These are phyloP conservation scores for Rhegmatorhina hoffmannsi DNA, from an alignment of 2,113 vertebrate species.

Conservation along the genomic window DNA sequence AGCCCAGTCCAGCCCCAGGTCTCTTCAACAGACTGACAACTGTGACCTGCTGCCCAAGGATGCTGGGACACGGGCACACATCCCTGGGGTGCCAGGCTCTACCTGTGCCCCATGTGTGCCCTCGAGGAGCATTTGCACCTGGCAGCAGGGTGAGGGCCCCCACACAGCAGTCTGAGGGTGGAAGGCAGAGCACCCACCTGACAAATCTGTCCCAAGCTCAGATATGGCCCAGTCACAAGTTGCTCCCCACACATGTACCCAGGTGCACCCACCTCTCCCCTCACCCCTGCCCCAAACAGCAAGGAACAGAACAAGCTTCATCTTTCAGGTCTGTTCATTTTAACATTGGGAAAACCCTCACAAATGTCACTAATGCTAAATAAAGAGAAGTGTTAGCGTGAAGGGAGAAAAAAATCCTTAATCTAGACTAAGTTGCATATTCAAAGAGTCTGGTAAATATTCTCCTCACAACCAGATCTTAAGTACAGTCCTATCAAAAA, in stretches of 20 bases:
- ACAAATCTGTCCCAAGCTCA: not conserved
- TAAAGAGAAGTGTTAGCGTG: conserved; percentile 70
- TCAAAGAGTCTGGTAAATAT: conserved; percentile 76
- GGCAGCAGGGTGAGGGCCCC: not conserved
- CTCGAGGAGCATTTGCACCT: not conserved
- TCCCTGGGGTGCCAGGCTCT: not conserved
- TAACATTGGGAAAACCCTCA: conserved; percentile 64
- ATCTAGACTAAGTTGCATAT: conserved; percentile 82
- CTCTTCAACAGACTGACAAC: not conserved
- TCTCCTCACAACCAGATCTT: conserved; percentile 70
- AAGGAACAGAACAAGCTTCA: conserved; percentile 49
- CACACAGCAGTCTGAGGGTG: fast-evolving
- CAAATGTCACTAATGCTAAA: conserved; percentile 74
- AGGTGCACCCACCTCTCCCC: fast-evolving
- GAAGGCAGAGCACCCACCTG: not conserved
- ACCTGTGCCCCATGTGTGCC: fast-evolving
- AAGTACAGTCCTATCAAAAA: conserved; percentile 74
- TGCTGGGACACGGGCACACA: not conserved
- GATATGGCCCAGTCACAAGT: not conserved
- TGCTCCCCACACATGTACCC: not conserved
- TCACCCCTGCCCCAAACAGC: not conserved
- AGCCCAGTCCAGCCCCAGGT: not conserved
- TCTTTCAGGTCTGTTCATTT: conserved; percentile 4
- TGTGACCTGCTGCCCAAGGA: not conserved
- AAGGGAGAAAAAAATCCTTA: conserved; percentile 76